Conservation (phyloP, 2,113 vertebrate species). For the Vireo altiloquus region DNA sequence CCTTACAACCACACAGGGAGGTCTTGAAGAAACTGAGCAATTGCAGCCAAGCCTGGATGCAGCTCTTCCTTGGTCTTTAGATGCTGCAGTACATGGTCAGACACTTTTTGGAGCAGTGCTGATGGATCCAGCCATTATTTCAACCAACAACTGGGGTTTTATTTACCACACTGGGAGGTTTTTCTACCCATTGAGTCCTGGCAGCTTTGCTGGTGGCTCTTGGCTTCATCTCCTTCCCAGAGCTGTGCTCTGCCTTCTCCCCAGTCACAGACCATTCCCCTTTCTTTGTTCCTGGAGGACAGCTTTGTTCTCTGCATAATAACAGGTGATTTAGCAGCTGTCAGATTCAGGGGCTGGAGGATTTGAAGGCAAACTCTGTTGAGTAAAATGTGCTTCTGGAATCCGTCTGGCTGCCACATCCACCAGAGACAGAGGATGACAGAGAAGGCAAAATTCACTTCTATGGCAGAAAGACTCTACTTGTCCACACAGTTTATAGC, state of each 20-base stretch:
- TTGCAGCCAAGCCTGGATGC: neutral
- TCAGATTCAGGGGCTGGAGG: neutral
- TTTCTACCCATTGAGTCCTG: neutral
- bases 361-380: neutral
- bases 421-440: neutral
- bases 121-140: neutral
- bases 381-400: neutral
- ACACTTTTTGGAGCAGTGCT: neutral
- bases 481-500: neutral
- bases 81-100: neutral
- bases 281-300: neutral
- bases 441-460: neutral
- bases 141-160: neutral
- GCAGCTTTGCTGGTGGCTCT: neutral
- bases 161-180: neutral
- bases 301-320: neutral
- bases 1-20: fast-evolving
- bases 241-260: neutral
- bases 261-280: neutral
- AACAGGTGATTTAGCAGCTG: neutral
- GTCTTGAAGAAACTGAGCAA: neutral
- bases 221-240: neutral
- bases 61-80: neutral
- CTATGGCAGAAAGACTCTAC: neutral
- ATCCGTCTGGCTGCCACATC: neutral